Evolutionary conservation across 2,888 invertebrate genomes (phyloP), one percentile per base, ranked within the genome.

Genomic region (Prosopocoilus inquinatus): DNA sequence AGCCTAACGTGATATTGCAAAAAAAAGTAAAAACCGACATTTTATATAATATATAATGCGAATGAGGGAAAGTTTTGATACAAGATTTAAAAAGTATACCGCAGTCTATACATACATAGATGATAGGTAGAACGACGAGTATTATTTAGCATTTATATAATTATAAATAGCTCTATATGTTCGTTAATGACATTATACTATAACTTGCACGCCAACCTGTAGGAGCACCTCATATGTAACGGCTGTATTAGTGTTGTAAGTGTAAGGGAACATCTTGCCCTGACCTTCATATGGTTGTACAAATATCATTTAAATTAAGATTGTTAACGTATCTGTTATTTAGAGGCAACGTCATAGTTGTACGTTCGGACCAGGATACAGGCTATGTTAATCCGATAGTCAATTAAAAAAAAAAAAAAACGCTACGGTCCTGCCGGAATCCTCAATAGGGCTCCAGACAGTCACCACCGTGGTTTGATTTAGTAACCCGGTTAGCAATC

Each of bases 21-120:
- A 68, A 67, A 71, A 28, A 28, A 28, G 20, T 28, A 28, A 28
- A 70, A 65, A 63, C 68, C 69, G 70, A 73, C 70, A 71, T 75
- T 75, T 74, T 75, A 75, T 75, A 73, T 72, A 74, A 69, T 67
- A 69, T 59, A 57, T 58, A 57, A 58, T 71, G 68, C 70, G 73
- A 75, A 70, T 68, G 75, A 65, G 68, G 74, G 74, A 68, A 72
- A 74, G 73, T 77, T 77, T 77, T 77, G 75, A 76, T 77, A 77
- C 75, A 73, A 74, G 71, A 74, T 71, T 72, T 74, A 75, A 73
- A 63, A 74, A 73, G 74, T 74, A 73, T 72, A 73, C 70, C 68
- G 70, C 69, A 72, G 70, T 69, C 64, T 67, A 69, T 62, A 62
- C 63, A 63, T 57, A 57, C 63, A 63, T 57, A 57, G 53, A 55